Base-by-base conservation (phyloP, 1,140 invertebrate genomes). In the Zaprionus tsacasi region DNA sequence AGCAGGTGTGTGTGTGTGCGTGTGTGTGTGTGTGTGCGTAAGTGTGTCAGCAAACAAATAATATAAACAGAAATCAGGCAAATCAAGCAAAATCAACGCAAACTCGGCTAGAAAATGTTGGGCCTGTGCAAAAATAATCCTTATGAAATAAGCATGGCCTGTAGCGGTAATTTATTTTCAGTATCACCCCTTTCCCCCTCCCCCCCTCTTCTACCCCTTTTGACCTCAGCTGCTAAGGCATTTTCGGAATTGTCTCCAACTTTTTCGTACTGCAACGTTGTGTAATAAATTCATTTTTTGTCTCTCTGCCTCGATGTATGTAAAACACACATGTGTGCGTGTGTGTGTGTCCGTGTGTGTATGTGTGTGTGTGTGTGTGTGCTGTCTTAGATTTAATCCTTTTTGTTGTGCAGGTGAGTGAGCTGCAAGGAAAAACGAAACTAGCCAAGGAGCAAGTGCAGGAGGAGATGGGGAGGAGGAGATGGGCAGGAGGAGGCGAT, bases 201-300 rank as follows among this genome's bases (percentile, higher is more conserved):
- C 10, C 11, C 2, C 17, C 45, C 17, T 17, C 3, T 7, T 5
- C 0, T 13, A 10, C 5, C 6, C 45, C 5, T 3, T n/a, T n/a
- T 17, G 21, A 13, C 15, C 33, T 38, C 52, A 50, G 56, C 40
- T 67, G 72, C 57, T 70, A 81, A 86, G 82, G 71, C 82, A 88
- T 79, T 82, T 78, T 30, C 3, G 17, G 71, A 89, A 88, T 81
- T 88, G 85, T 88, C 85, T 89, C 85, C 85, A 88, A 89, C 78
- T 88, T 80, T 81, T 81, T 76, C 21, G 88, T 81, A 83, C 27
- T 30, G 3, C 38, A n/a, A 81, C 78, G 85, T 85, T 88, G 85
- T 70, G 81, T 88, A 88, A 88, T 88, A 88, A 88, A 88, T 88
- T 88, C 81, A 88, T 88, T 88, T 88, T 88, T 88, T 90, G 85